Percentiles rank a stretch among this genome's conserved stretches.
phyloP scores from a whole-genome alignment of 2,113 vertebrate species.

The Columbina picui region DNA sequence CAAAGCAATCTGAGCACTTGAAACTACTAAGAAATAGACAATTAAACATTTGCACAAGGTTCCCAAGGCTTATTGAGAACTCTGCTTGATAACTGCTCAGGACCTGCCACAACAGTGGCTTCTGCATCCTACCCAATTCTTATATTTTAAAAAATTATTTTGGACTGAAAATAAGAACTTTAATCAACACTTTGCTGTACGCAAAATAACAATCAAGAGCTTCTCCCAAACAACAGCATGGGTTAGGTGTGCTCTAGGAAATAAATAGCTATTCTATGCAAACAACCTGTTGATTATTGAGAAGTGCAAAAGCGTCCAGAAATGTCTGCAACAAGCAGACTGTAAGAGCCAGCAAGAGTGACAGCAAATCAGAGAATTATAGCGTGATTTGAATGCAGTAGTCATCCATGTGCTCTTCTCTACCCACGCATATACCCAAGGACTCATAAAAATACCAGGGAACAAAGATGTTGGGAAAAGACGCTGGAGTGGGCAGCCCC shows the following conservation, averaged over 20 bases:
- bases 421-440: neutral
- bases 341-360: neutral
- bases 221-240: neutral
- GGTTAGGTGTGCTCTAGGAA: neutral
- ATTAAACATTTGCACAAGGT: neutral
- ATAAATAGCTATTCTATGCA: neutral
- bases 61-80: neutral
- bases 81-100: neutral
- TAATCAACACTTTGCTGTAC: rapidly evolving
- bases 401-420: neutral
- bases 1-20: neutral
- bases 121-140: neutral
- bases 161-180: neutral
- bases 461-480: neutral
- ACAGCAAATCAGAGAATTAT: neutral
- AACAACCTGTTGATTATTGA: neutral
- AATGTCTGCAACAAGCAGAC: neutral
- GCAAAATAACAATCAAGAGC: neutral
- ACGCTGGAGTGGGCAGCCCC: neutral
- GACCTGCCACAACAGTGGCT: neutral
- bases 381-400: neutral
- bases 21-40: neutral
- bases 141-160: neutral
- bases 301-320: neutral
- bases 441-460: neutral